These are phyloP conservation scores for Crenichthys baileyi DNA, from an alignment of 2,797 vertebrate genomes.

Conservation along the genomic window DNA sequence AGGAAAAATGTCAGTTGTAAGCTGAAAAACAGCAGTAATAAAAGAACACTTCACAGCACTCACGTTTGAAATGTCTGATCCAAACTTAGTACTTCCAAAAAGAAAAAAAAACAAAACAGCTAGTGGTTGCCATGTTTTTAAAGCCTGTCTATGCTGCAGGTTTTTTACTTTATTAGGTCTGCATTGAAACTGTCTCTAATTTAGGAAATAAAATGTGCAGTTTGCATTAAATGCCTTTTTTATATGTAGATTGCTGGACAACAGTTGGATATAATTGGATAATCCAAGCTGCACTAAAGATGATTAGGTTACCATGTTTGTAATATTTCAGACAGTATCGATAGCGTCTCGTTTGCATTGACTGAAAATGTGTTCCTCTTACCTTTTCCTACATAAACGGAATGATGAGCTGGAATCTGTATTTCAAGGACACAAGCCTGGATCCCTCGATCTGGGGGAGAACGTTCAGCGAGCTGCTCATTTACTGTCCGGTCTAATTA, in stretches of 20 bases:
- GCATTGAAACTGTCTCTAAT: neutral
- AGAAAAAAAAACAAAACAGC: constrained; percentile 7
- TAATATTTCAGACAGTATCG: neutral
- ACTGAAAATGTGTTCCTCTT: neutral
- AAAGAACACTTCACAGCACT: constrained; percentile 30
- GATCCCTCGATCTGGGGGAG: constrained; percentile 27
- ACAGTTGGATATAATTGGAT: too few species aligned
- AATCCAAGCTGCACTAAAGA: neutral
- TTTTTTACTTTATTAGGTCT: constrained; percentile 3
- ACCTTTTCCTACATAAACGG: neutral
- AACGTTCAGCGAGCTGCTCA: constrained; percentile 51
- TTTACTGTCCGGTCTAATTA: constrained; percentile 67
- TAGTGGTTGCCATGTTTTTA: neutral
- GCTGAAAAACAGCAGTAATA: constrained; percentile 33
- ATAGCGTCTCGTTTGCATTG: neutral
- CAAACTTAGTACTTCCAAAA: constrained; percentile 15
- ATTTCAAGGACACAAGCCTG: constrained; percentile 14
- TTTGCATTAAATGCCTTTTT: neutral
- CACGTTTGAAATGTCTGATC: constrained; percentile 11
- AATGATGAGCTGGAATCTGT: neutral
- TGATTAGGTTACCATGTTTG: neutral
- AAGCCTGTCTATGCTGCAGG: neutral
- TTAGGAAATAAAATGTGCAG: neutral
- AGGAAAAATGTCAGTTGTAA: constrained; percentile 51
- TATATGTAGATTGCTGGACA: neutral